Evolutionary conservation across 2,113 vertebrate genomes (phyloP).

Genomic region (Nothoprocta pentlandii): DNA sequence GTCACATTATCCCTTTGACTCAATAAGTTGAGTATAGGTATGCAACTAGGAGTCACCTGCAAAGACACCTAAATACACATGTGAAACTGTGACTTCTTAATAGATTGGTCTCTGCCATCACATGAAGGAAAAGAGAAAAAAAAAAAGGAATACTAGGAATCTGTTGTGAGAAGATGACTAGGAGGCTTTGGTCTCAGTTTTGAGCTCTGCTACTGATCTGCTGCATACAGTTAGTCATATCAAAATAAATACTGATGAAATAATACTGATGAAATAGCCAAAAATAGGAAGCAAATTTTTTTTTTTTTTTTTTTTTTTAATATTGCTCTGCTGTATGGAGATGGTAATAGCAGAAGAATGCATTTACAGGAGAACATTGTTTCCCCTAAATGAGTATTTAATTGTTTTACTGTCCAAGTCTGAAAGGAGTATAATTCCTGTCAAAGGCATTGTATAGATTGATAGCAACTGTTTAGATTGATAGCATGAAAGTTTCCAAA

Average conservation of each 20-base stretch:
- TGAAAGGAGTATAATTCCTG: neutral
- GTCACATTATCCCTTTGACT: neutral
- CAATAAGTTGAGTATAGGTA: neutral
- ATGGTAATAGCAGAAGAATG: neutral
- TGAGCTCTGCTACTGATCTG: neutral
- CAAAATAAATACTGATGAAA: too few species aligned
- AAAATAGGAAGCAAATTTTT: neutral
- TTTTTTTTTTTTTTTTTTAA: neutral
- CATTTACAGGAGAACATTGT: neutral
- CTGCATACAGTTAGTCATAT: neutral
- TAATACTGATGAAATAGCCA: neutral
- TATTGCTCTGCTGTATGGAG: neutral
- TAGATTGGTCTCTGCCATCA: neutral
- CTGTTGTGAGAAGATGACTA: neutral
- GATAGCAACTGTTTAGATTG: neutral
- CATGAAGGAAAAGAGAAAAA: neutral
- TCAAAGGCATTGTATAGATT: neutral
- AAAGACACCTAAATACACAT: neutral
- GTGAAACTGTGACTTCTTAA: neutral
- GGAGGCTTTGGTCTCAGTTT: neutral
- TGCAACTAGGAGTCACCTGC: neutral
- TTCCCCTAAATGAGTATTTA: neutral
- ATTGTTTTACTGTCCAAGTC: neutral
- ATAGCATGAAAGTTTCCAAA: neutral
- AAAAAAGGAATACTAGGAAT: neutral